Conservation (phyloP, 2,888 invertebrate species). For the Pedicia rivosa region DNA sequence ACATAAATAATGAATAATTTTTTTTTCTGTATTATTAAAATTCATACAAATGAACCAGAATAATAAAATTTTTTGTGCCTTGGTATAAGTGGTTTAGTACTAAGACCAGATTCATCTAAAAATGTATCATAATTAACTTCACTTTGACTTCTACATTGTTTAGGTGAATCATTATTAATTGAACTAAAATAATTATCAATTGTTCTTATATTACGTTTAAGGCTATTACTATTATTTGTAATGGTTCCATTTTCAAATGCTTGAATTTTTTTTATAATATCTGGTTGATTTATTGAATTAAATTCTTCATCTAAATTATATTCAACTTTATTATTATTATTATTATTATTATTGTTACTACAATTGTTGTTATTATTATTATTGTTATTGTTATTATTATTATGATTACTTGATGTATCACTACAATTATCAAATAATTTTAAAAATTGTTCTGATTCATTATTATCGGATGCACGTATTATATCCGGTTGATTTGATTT, state of each 20-base stretch:
- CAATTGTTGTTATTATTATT: too few species aligned
- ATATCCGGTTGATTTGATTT: slow-evolving; percentile 18
- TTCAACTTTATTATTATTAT: slow-evolving; percentile 17
- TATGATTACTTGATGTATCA: too few species aligned
- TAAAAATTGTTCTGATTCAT: slow-evolving; percentile 13
- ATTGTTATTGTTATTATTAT: too few species aligned
- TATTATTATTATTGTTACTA: too few species aligned
- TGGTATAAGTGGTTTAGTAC: slow-evolving; percentile 25
- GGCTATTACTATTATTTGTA: neutral
- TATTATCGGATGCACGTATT: slow-evolving; percentile 19
- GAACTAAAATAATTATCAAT: too few species aligned
- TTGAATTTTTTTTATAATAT: slow-evolving; percentile 15
- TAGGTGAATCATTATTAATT: too few species aligned
- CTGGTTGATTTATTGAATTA: slow-evolving; percentile 17
- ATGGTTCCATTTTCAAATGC: slow-evolving; percentile 8
- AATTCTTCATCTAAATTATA: slow-evolving; percentile 30
- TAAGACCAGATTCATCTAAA: slow-evolving; percentile 24
- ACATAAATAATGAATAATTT: too few species aligned
- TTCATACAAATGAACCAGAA: slow-evolving; percentile 27
- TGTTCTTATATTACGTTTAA: neutral
- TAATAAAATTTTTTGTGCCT: slow-evolving; percentile 28
- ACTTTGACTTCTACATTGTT: too few species aligned
- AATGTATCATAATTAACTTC: slow-evolving; percentile 19
- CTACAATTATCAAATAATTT: neutral
- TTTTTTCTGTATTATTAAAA: too few species aligned